Evolutionary conservation across 1,140 invertebrate species (phyloP), one percentile per base, ranked within the genome.

Genomic region (Tetramorium simillimum): DNA sequence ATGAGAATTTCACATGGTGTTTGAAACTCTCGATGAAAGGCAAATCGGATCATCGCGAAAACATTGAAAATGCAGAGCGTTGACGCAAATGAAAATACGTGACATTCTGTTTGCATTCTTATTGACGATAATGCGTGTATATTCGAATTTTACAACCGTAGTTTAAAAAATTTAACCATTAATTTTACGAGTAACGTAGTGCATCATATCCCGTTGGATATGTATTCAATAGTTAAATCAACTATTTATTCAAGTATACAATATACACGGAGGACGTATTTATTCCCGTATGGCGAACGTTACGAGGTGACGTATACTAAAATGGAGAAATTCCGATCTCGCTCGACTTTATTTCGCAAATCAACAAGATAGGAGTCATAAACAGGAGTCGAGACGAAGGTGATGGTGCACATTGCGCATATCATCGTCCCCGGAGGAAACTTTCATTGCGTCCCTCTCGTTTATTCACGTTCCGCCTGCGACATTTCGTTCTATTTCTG

Each of bases 401-500:
- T 24, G 43, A 51, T 21, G 40, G 40, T 18, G 21, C 43, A n/a
- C 77, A 62, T 51, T 56, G 51, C 58, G 51, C 87, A 24, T 60
- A 28, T 49, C 84, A 21, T 5, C 28, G n/a, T 84, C 28, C 84
- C 78, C 10, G 12, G 56, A 40, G 67, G 14, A 18, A 62, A 49
- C 33, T 53, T 16, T 58, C 16, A 88, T 78, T 63, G 63, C 65
- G 24, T 51, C 37, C 18, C 43, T 63, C 53, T 49, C 18, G 69
- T 85, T 88, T 62, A 77, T 89, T 85, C 80, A 43, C 43, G 14
- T 88, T 49, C 70, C 72, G 62, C 1, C 21, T 63, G 10, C 88
- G 86, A 90, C 62, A 77, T 69, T 86, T 72, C 40, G 46, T 58
- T 90, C 72, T 62, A 87, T 89, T 90, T 85, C 73, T 89, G 77